Evolutionary conservation across 1,140 invertebrate species (phyloP).

Genomic region (Cylas formicarius): DNA sequence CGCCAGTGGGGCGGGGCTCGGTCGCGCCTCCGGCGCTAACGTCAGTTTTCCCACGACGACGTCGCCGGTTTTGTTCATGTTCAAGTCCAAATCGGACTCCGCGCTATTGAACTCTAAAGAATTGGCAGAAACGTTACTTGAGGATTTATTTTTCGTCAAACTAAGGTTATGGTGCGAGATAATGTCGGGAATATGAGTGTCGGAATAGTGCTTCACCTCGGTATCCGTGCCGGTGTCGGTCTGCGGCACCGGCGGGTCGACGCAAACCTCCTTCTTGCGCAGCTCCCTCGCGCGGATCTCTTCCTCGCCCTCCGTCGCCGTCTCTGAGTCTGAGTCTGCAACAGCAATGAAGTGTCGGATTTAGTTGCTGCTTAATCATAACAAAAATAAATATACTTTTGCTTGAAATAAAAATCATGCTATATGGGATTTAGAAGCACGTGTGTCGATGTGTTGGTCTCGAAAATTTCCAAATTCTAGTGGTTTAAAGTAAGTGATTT

Average conservation of each 20-base stretch:
- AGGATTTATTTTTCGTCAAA: slow-evolving; percentile 24
- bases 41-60: slow-evolving; percentile 26
- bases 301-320: slow-evolving; percentile 66
- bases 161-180: slow-evolving; percentile 18
- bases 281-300: slow-evolving; percentile 58
- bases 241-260: slow-evolving; percentile 55
- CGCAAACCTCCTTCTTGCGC: slow-evolving; percentile 59
- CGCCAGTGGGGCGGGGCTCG: slow-evolving; percentile 13
- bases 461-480: too few relatives aligned
- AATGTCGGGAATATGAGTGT: slow-evolving; percentile 28
- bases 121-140: slow-evolving; percentile 29
- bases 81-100: slow-evolving; percentile 29
- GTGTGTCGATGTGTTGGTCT: too few relatives aligned
- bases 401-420: too few relatives aligned
- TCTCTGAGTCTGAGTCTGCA: slow-evolving; percentile 61
- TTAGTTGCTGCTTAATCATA: too few relatives aligned
- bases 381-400: too few relatives aligned
- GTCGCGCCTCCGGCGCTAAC: slow-evolving; percentile 10
- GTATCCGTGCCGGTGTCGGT: slow-evolving; percentile 67
- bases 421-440: too few relatives aligned
- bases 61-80: slow-evolving; percentile 25
- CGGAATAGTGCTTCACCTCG: slow-evolving; percentile 53
- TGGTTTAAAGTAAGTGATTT: too few relatives aligned
- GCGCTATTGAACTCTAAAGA: slow-evolving; percentile 36
- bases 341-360: too few relatives aligned